Evolutionary conservation across 2,113 vertebrate species (phyloP), one percentile per base, ranked within the genome.

Genomic region (Morphnarchus princeps): DNA sequence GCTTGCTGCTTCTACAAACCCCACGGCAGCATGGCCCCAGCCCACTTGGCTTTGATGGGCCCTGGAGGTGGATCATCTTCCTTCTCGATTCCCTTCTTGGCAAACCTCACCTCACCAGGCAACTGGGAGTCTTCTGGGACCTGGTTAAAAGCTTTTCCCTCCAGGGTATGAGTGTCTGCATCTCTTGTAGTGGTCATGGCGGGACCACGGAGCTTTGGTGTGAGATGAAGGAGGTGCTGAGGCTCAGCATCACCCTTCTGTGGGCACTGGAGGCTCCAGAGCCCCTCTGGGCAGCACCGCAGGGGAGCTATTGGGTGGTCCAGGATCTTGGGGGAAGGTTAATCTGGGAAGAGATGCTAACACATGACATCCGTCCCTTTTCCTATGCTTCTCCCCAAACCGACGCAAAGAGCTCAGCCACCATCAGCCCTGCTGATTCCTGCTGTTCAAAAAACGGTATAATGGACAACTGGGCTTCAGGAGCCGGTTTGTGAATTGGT

Each of bases 391-490:
- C 32, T 89, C 20, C 49, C 45, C 5, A 10, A 72, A 67, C 38
- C 0, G 1, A 77, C 31, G 73, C 49, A 63, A 85, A 89, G 29
- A 73, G n/a, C 83, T 82, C 24, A 7, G 61, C 58, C 5, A 11
- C 50, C 59, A 80, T 50, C 63, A 94, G 67, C 79, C 55, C 63
- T 81, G 67, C 77, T 52, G 61, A 43, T 70, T 95, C 81, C 87
- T 79, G 82, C 91, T 91, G 93, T 93, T 95, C 87, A 42, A 76
- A 95, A 87, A 36, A 63, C 52, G 1, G 0, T 63, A 13, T 82
- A 95, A 93, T 89, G 81, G 91, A 57, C 70, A 95, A 82, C 83
- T 54, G 73, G 87, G 81, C 92, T 90, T 83, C 2, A 11, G 80
- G 76, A 94, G 49, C 47, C 2, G 9, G 16, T 85, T 73, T 90